Base-by-base conservation (phyloP, 2,888 invertebrate species). In the Athalia circularis region DNA sequence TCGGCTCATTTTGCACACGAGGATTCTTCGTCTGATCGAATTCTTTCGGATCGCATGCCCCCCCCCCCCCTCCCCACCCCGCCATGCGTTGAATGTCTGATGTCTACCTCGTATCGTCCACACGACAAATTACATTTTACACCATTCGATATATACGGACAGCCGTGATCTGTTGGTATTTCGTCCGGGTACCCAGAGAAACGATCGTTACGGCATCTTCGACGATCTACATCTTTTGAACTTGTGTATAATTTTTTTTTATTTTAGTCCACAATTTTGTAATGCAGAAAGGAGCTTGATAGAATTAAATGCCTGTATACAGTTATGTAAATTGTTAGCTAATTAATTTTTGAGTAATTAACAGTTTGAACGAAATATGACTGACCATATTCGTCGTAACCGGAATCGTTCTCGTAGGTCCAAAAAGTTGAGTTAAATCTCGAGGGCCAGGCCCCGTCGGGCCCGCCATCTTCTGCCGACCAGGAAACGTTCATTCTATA, bases 321-420 rank as follows among this genome's bases (percentile, higher is more conserved):
- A 29, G 29, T 29, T 29, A 2, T 29, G 2, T 29, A 2, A 29
- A 29, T 29, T 1, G 2, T 29, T 29, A 2, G 54, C 54, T 68
- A 5, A 47, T 4, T 47, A 13, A 13, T 57, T 72, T 11, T 45
- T 13, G 8, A 9, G 4, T 15, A 57, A 45, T 13, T 59, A 29
- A 29, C 2, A 29, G 29, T 29, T 29, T 29, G 29, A 29, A 2
- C 29, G 29, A 29, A 29, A 29, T n/a, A 29, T 29, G 29, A 29
- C 81, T 29, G 84, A 86, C 86, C 86, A 67, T 79, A 80, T 52
- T 84, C 82, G 5, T 84, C 82, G 80, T 82, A 80, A 62, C 77
- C 43, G n/a, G 83, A 79, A 59, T 64, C 79, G 54, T 84, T 84
- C 9, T 76, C 70, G 65, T 77, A 74, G 54, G 72, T 43, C 83